Evolutionary conservation across 2,888 invertebrate genomes (phyloP).

Genomic region (Dryocosmus kuriphilus): DNA sequence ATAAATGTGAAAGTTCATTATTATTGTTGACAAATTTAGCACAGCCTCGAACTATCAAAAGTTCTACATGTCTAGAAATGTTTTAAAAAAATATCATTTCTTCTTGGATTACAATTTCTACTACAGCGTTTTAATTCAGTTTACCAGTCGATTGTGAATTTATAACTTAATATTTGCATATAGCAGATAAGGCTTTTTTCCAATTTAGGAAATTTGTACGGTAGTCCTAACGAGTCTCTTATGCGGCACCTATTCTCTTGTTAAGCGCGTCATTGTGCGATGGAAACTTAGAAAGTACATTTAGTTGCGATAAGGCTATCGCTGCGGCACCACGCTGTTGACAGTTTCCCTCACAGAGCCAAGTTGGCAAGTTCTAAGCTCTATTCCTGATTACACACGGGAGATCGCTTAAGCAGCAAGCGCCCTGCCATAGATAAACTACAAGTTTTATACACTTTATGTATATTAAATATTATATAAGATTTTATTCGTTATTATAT

Average conservation of each 20-base stretch:
- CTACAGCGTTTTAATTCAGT: neutral
- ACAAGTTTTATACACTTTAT: neutral
- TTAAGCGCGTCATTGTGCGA: slow-evolving; percentile 11
- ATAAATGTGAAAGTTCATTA: too few relatives aligned
- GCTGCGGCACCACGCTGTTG: neutral
- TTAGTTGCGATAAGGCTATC: slow-evolving; percentile 27
- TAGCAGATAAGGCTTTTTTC: slow-evolving; percentile 7
- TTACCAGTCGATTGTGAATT: neutral
- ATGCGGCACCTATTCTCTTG: neutral
- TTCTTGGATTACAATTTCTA: too few relatives aligned
- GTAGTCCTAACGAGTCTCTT: slow-evolving; percentile 10
- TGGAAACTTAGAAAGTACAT: slow-evolving; percentile 25
- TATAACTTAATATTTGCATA: neutral
- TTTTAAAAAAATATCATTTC: too few relatives aligned
- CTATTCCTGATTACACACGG: neutral
- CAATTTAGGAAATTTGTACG: slow-evolving; percentile 7
- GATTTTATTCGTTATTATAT: neutral
- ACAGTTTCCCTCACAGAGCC: slow-evolving; percentile 16
- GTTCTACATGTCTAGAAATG: too few relatives aligned
- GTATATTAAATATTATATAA: neutral
- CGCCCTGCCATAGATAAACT: neutral
- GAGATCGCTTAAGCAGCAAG: neutral
- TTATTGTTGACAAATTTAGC: too few relatives aligned
- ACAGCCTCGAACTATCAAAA: too few relatives aligned
- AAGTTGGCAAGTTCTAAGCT: slow-evolving; percentile 11